These are phyloP conservation scores for Oncorhynchus masou DNA, from an alignment of 2,113 vertebrate genomes.

Conservation along the genomic window DNA sequence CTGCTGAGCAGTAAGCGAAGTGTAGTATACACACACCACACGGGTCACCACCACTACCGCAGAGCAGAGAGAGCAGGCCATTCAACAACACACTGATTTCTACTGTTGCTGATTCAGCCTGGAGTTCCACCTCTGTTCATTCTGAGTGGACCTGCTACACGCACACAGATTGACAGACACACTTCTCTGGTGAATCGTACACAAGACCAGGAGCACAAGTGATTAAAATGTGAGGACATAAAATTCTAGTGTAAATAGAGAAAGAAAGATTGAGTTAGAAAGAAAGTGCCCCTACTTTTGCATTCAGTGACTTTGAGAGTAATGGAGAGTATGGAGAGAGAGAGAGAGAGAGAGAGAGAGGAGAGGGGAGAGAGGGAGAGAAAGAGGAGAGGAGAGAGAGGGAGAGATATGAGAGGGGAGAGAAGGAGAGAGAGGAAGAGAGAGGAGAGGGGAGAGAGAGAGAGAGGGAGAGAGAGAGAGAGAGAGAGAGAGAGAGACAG, in stretches of 20 bases:
- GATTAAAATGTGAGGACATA: background rate
- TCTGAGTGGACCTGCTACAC: background rate
- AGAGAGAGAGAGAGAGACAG: background rate
- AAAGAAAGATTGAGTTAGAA: background rate
- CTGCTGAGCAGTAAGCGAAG: slow-evolving; percentile 28
- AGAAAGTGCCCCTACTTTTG: background rate
- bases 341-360: background rate
- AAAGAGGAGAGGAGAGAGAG: background rate
- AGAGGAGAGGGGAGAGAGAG: background rate
- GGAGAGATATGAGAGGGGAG: background rate
- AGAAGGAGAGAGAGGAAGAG: background rate
- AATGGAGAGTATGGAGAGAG: background rate
- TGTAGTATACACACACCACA: background rate
- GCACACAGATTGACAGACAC: background rate
- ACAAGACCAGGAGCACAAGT: background rate
- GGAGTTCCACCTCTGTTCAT: background rate
- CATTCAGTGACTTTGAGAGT: background rate
- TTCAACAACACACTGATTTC: slow-evolving; percentile 13
- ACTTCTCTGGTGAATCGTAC: background rate
- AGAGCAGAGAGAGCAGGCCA: background rate
- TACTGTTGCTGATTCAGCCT: background rate
- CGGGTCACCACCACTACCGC: background rate
- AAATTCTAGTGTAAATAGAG: background rate
- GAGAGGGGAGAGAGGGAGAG: background rate
- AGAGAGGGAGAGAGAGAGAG: background rate